Conservation (phyloP, 2,888 invertebrate species). For the Serrognathus titanus region DNA sequence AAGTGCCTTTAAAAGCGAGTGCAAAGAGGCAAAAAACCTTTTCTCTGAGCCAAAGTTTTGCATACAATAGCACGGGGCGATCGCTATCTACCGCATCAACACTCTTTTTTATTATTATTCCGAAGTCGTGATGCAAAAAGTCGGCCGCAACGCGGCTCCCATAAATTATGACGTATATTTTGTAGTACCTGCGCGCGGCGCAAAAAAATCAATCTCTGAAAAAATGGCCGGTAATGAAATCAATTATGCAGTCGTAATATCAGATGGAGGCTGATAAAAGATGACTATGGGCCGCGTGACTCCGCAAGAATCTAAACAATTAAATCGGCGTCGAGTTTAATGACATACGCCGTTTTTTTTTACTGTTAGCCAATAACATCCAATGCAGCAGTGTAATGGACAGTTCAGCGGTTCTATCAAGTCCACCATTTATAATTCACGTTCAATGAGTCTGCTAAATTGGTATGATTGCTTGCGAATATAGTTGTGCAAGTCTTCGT, state of each 20-base stretch:
- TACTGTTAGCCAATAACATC: not conserved
- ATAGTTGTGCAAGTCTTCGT: too few relatives aligned
- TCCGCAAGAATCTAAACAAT: conserved; percentile 6
- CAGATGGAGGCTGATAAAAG: not conserved
- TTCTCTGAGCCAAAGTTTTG: conserved; percentile 13
- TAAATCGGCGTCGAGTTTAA: conserved; percentile 6
- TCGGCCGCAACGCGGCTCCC: not conserved
- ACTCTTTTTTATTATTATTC: conserved; percentile 16
- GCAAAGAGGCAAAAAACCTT: too few relatives aligned
- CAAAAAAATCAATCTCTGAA: conserved; percentile 1
- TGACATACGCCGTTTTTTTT: conserved; percentile 3
- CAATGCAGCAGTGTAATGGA: not conserved
- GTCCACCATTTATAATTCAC: not conserved
- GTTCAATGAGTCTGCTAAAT: not conserved
- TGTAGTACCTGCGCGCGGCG: not conserved
- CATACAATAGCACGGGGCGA: conserved; percentile 26
- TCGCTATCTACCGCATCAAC: conserved; percentile 23
- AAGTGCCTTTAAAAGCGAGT: too few relatives aligned
- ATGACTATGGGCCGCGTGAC: not conserved
- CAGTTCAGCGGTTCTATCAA: not conserved
- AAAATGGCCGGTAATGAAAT: not conserved
- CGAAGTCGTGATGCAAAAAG: conserved; percentile 9
- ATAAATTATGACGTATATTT: conserved; percentile 4
- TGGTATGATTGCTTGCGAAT: not conserved
- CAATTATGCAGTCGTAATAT: not conserved